Evolutionary conservation across 2,888 invertebrate species (phyloP).

Genomic region (Steinernema carpocapsae): DNA sequence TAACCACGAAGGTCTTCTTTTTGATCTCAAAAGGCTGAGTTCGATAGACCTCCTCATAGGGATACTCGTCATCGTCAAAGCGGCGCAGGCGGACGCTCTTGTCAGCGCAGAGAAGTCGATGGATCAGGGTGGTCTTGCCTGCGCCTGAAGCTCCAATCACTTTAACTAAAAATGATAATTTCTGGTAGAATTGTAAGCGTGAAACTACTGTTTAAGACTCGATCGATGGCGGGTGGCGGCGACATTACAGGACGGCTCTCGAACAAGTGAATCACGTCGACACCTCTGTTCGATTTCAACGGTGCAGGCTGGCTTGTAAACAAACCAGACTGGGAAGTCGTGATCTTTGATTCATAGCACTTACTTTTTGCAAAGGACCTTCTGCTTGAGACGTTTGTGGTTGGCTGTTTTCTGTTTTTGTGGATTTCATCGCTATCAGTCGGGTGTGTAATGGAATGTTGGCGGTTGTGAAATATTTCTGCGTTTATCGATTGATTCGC

Average conservation of each 20-base stretch:
- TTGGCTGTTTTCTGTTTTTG: not conserved
- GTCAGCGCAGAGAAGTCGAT: not conserved
- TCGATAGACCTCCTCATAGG: conserved; percentile 14
- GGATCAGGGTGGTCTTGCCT: conserved; percentile 10
- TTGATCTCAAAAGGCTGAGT: conserved; percentile 23
- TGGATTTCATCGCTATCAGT: not conserved
- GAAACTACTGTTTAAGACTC: conserved; percentile 7
- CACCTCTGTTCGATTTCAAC: not conserved
- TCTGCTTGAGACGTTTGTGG: not conserved
- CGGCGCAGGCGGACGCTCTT: not conserved
- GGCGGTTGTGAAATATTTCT: too few relatives aligned
- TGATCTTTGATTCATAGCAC: not conserved
- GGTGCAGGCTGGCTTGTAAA: not conserved
- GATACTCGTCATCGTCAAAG: conserved; percentile 2
- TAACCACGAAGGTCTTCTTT: not conserved
- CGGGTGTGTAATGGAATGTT: not conserved
- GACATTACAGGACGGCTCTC: conserved; percentile 1
- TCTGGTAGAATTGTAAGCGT: not conserved
- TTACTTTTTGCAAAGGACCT: not conserved
- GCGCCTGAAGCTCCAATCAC: not conserved
- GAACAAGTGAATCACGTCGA: not conserved
- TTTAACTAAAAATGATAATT: not conserved
- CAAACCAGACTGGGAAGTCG: not conserved
- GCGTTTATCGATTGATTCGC: not conserved
- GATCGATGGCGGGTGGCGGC: not conserved